Base-by-base conservation (phyloP, 2,888 invertebrate species). In the Amblyteles armatorius region DNA sequence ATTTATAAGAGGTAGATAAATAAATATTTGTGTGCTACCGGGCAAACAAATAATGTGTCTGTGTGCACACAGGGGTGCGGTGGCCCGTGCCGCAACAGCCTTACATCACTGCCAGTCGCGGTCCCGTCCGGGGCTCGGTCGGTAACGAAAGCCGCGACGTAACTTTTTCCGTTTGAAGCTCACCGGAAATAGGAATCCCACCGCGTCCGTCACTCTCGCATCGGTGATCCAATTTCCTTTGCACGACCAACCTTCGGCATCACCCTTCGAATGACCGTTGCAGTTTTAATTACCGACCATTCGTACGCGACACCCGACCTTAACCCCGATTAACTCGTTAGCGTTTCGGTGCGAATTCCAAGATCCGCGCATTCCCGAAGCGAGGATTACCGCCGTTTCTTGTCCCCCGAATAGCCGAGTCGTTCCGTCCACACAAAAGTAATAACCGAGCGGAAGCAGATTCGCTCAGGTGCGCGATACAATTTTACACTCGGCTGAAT, bases 391-490 rank as follows among this genome's bases (percentile, higher is more conserved):
- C 3, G 5, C 16, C 3, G 1, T 48, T 16, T 16, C 16, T 48
- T 48, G 44, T 48, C 44, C 44, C 5, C 5, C 44, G 44, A 48
- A 57, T 19, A 60, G n/a, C n/a, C n/a, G n/a, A 26, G 73, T 73
- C 48, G 19, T 44, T 74, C 44, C 29, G 74, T 74, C 74, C 2
- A 74, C 74, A 74, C 11, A 48, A 63, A 74, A 74, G 48, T 74
- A 74, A 74, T 74, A 74, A 74, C 74, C 57, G 57, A 57, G 57
- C 44, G 60, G 44, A 13, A 29, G 63, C 29, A 72, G 74, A 63
- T 73, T 60, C 63, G 19, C 44, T 29, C 36, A 72, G 40, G 33
- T 57, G 36, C 19, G 72, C 55, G 55, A 40, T 72, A 60, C 63
- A 74, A 48, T 48, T 74, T 57, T 57, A 26, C 44, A 11, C 57